Base-by-base conservation (phyloP, 1,140 invertebrate genomes). In the Drosophila kanapiae region DNA sequence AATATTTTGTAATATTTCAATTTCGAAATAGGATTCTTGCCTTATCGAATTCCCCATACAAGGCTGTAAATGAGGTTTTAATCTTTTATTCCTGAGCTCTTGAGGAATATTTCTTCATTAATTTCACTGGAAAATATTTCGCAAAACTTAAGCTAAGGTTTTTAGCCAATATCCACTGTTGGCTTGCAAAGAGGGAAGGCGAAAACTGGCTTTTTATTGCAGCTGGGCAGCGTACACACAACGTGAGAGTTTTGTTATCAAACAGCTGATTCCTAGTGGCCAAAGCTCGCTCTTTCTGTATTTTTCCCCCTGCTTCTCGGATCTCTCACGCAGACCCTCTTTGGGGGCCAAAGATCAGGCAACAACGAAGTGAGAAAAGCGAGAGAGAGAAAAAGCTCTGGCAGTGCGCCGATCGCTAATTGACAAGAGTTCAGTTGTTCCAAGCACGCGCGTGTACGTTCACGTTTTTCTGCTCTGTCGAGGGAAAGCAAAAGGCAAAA, bases 351-450 rank as follows among this genome's bases (percentile, higher is more conserved):
- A 74, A 74, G 70, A 74, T 74, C 70, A 59, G 51, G 51, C 43
- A 31, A 18, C 43, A 37, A 18, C 53, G 27, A 14, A 54, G 33
- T 23, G 51, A 54, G 53, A 56, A 38, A 37, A 54, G 8, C 18
- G 35, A 38, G 45, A 16, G 35, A 38, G 45, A 16, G 42, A 33
- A 58, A 76, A 77, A 69, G 75, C 74, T 77, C 33, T 77, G 27
- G 18, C 60, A 47, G 11, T 11, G 51, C 61, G 61, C 31, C 45
- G 74, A 76, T 76, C 72, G 37, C 33, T 27, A 38, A 74, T 40
- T 74, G 57, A 29, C 71, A 48, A 53, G 69, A 63, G 45, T 76
- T 77, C 63, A 76, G 48, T 78, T 68, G 54, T 56, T 43, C 23
- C 42, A 35, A 67, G 54, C 59, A 48, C 71, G 60, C 74, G 60